These are phyloP conservation scores for Urocitellus parryii DNA, from an alignment of 2,113 vertebrate species.

Conservation along the genomic window DNA sequence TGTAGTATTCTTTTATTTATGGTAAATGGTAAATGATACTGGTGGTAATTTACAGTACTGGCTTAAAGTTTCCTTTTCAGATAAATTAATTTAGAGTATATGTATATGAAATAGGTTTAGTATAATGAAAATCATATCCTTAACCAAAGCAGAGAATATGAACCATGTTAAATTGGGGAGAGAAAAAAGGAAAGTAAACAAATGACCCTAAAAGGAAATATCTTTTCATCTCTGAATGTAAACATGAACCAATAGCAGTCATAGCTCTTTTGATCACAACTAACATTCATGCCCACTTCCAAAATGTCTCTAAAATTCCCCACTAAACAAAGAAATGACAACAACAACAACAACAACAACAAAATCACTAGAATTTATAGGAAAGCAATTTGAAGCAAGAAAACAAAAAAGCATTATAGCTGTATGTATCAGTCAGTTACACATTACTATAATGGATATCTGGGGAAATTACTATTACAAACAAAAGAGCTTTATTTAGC, in stretches of 20 bases:
- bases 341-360: too few species aligned
- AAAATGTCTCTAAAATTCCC: neutral
- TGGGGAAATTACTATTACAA: neutral
- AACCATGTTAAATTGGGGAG: neutral
- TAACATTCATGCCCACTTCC: neutral
- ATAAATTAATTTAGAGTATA: constrained; percentile 9
- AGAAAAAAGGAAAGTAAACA: constrained; percentile 15
- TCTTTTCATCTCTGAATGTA: neutral
- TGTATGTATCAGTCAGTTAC: neutral
- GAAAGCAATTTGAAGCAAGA: neutral
- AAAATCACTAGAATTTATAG: neutral
- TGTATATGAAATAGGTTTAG: neutral
- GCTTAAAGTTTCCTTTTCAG: constrained; percentile 26
- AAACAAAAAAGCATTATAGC: neutral
- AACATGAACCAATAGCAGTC: neutral
- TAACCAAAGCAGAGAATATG: neutral
- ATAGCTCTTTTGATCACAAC: neutral
- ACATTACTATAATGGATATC: neutral
- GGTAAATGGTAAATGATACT: neutral
- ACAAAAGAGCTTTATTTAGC: neutral
- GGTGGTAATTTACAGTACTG: neutral
- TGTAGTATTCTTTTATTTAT: neutral
- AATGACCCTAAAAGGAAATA: neutral
- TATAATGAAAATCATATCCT: neutral
- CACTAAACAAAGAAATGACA: neutral